These are phyloP conservation scores for Lutjanus erythropterus DNA, from an alignment of 2,113 vertebrate species.

Conservation along the genomic window DNA sequence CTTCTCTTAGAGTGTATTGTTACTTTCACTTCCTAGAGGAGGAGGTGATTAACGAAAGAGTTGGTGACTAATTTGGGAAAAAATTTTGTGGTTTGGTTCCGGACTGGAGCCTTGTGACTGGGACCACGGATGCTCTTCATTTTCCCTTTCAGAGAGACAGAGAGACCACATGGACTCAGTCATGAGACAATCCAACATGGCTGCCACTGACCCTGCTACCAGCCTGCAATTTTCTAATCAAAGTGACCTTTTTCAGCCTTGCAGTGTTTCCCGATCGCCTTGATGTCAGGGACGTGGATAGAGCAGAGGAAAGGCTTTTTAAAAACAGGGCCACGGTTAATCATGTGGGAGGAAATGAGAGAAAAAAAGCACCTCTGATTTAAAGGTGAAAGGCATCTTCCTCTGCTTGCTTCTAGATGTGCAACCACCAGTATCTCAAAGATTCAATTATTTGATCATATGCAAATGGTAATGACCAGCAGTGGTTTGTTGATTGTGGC, in stretches of 20 bases:
- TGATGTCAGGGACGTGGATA: neutral
- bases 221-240: slow-evolving; percentile 13
- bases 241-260: slow-evolving; percentile 37
- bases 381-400: slow-evolving; percentile 1
- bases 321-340: neutral
- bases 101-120: slow-evolving; percentile 72
- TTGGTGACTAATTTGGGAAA: slow-evolving; percentile 79
- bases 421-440: neutral
- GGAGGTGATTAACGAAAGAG: slow-evolving; percentile 69
- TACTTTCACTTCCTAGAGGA: slow-evolving; percentile 75
- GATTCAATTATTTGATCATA: slow-evolving; percentile 29
- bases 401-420: neutral
- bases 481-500: neutral
- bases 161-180: slow-evolving; percentile 67
- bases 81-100: slow-evolving; percentile 66
- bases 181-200: slow-evolving; percentile 73
- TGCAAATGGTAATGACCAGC: neutral
- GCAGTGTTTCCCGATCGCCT: slow-evolving; percentile 3
- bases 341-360: slow-evolving; percentile 2
- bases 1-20: slow-evolving; percentile 50
- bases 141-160: slow-evolving; percentile 62
- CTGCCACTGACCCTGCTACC: slow-evolving; percentile 42
- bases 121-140: slow-evolving; percentile 60
- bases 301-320: neutral
- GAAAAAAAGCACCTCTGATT: neutral